Evolutionary conservation across 2,113 vertebrate genomes (phyloP).

Genomic region (Pogonocichla stellata): DNA sequence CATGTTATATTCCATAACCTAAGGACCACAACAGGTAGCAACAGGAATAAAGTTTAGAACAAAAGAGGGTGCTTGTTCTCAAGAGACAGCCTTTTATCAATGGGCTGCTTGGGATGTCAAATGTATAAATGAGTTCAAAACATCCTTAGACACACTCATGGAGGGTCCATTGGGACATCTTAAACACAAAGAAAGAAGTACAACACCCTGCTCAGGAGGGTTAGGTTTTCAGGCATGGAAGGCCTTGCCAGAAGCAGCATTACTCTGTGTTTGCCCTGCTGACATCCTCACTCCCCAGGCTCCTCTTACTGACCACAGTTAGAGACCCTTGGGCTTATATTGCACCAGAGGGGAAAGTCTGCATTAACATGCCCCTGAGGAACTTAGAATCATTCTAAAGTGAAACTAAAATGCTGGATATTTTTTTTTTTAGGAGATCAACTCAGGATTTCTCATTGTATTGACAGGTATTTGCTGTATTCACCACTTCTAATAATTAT

Average conservation of each 20-base stretch:
- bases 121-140: not conserved
- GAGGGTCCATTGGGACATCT: not conserved
- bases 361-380: not conserved
- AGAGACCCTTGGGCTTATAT: not conserved
- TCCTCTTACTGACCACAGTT: not conserved
- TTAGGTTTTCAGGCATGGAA: not conserved
- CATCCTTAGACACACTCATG: not conserved
- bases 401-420: not conserved
- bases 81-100: not conserved
- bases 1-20: not conserved
- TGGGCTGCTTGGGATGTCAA: not conserved
- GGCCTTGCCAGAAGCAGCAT: not conserved
- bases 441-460: not conserved
- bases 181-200: not conserved
- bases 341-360: not conserved
- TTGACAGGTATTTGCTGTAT: not conserved
- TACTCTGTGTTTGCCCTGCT: rapidly evolving
- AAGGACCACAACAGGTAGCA: not conserved
- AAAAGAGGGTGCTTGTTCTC: not conserved
- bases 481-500: not conserved
- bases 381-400: not conserved
- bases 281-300: not conserved
- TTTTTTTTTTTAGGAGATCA: not conserved
- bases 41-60: not conserved
- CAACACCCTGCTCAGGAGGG: not conserved